A percentile compares a stretch with the other conserved stretches of the same genome.
phyloP scores from a whole-genome alignment of 2,888 invertebrate genomes.

The Caenorhabditis plicata region DNA sequence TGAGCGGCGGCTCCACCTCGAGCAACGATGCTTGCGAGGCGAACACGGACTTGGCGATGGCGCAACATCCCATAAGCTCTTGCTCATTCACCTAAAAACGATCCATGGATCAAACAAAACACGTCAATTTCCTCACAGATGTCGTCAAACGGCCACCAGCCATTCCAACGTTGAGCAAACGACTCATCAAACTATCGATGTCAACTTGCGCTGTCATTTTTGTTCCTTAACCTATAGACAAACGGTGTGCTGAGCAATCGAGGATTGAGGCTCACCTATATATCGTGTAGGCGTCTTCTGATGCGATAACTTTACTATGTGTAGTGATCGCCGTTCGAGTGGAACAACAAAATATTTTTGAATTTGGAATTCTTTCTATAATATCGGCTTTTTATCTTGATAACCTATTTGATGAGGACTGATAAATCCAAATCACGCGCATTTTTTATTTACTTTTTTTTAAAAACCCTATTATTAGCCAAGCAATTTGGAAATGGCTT shows the following conservation, averaged over 20 bases:
- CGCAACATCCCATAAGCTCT: constrained; percentile 45
- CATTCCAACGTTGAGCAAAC: constrained; percentile 42
- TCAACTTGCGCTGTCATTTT: constrained; percentile 29
- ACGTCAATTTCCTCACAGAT: no score
- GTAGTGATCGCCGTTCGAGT: constrained; percentile 1
- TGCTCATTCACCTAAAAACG: constrained; percentile 31
- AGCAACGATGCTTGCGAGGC: constrained; percentile 45
- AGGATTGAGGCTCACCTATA: neutral
- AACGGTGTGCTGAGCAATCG: neutral
- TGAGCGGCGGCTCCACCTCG: constrained; percentile 55
- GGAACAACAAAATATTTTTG: constrained; percentile 1
- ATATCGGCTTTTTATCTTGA: neutral
- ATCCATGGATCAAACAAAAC: neutral
- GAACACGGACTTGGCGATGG: constrained; percentile 48
- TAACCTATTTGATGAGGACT: no score
- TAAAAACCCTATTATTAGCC: no score
- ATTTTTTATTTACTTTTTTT: no score
- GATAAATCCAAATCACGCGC: no score
- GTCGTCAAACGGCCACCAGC: constrained; percentile 42
- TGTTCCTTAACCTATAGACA: constrained; percentile 5
- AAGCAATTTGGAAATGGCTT: no score
- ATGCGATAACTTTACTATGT: no score
- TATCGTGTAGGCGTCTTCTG: neutral
- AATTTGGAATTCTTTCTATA: neutral
- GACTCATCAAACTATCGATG: constrained; percentile 37